These are phyloP conservation scores for Palythoa grandis DNA, from an alignment of 92 coral and sea anemone genomes.

Conservation along the genomic window DNA sequence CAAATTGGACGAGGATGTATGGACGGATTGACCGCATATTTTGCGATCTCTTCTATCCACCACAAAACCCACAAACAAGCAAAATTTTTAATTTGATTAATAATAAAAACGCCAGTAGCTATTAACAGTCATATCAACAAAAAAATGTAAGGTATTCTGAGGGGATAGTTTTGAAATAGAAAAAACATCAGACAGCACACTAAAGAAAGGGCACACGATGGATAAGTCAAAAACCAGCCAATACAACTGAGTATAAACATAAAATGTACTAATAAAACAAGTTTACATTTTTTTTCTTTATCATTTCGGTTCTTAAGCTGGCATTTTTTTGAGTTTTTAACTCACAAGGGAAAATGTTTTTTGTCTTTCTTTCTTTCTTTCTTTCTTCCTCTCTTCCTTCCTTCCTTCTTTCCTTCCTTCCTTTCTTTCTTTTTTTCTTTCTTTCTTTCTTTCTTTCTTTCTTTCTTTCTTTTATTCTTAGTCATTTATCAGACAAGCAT, in stretches of 20 bases:
- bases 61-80: constrained; percentile 38
- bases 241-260: neutral
- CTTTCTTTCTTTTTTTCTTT: too few relatives aligned
- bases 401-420: too few relatives aligned
- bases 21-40: constrained; percentile 1
- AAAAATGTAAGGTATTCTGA: neutral
- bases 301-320: neutral
- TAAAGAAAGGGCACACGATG: neutral
- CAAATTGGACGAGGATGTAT: neutral
- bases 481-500: neutral
- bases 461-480: too few relatives aligned
- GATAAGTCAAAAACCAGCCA: neutral
- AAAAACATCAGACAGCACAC: neutral
- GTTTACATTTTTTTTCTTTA: neutral
- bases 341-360: neutral
- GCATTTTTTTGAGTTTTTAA: too few relatives aligned
- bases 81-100: neutral
- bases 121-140: constrained; percentile 6
- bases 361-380: neutral
- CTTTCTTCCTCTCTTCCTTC: too few relatives aligned
- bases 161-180: neutral
- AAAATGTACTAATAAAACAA: neutral
- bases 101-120: neutral
- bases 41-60: neutral
- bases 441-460: too few relatives aligned